phyloP scores from a whole-genome alignment of 2,888 invertebrate genomes.

The Argyresthia goedartella region DNA sequence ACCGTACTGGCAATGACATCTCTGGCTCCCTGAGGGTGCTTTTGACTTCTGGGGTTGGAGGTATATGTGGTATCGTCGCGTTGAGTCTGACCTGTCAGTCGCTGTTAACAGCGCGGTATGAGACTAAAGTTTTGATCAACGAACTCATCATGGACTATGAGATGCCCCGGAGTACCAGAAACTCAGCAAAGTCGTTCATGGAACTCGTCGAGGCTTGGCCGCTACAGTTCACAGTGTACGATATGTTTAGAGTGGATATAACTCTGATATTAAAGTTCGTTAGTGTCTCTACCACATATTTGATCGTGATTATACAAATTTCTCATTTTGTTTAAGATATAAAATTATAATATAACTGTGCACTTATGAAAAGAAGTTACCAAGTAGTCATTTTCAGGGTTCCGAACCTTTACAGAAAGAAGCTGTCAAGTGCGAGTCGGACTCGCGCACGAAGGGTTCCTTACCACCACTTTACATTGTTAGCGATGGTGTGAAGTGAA shows the following conservation, averaged over 20 bases:
- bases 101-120: slow-evolving; percentile 5
- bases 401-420: too few species aligned
- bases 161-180: slow-evolving; percentile 4
- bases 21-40: not conserved
- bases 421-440: too few species aligned
- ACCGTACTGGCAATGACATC: not conserved
- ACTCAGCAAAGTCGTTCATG: slow-evolving; percentile 12
- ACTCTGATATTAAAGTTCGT: slow-evolving; percentile 46
- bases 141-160: slow-evolving; percentile 12
- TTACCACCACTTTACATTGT: too few species aligned
- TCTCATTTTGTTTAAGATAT: slow-evolving; percentile 6
- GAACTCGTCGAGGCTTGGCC: slow-evolving; percentile 12
- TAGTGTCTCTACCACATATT: slow-evolving; percentile 45
- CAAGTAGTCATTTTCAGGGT: too few species aligned
- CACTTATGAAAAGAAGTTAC: too few species aligned
- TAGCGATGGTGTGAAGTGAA: too few species aligned
- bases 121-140: slow-evolving; percentile 10
- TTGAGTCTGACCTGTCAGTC: slow-evolving; percentile 10
- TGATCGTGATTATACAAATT: slow-evolving; percentile 47
- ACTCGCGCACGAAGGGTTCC: too few species aligned
- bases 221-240: slow-evolving; percentile 31
- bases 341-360: too few species aligned
- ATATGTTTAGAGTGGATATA: slow-evolving; percentile 46
- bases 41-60: slow-evolving; percentile 8
- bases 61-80: not conserved